Base-by-base conservation (phyloP, 2,888 invertebrate species). In the Pimpla rufipes region DNA sequence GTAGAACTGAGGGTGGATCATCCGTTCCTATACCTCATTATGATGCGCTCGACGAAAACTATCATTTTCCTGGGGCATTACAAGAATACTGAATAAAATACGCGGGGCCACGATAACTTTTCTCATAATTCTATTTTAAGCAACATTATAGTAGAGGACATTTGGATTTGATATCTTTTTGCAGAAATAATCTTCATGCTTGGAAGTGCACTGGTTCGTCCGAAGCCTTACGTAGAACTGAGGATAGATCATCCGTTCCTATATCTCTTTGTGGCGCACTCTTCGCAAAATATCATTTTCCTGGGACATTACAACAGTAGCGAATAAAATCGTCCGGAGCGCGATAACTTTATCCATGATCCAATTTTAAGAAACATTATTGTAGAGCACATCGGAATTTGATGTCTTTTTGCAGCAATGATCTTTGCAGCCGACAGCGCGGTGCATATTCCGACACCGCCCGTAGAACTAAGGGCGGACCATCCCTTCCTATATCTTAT, bases 21-120 rank as follows among this genome's bases (percentile, higher is more conserved):
- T 40, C 82, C 85, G 50, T 84, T 78, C 76, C 68, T 77, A n/a
- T 79, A 45, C 47, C 11, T 50, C 21, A 85, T 85, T 57, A 8
- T 64, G 11, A 23, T 52, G 10, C 62, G 8, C 18, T 0, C 1
- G 29, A n/a, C 5, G 16, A 45, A 7, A 45, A 45, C n/a, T 2
- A 29, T 29, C 2, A 2, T 29, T 29, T 29, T 29, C 29, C 29
- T 3, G 5, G 29, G 29, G 5, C 29, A 29, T 29, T 5, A 29
- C n/a, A n/a, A 1, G 45, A 47, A 13, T 11, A 13, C 13, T 13
- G n/a, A 45, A 45, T 45, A n/a, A 11, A 45, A 45, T 13, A 4
- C n/a, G 16, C 6, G 1, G 47, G 16, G 4, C 47, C n/a, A 6
- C 47, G 5, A n/a, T 47, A 16, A 16, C 0, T 16, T 47, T 45